Evolutionary conservation across 2,888 invertebrate genomes (phyloP).

Genomic region (Sericinus montela): DNA sequence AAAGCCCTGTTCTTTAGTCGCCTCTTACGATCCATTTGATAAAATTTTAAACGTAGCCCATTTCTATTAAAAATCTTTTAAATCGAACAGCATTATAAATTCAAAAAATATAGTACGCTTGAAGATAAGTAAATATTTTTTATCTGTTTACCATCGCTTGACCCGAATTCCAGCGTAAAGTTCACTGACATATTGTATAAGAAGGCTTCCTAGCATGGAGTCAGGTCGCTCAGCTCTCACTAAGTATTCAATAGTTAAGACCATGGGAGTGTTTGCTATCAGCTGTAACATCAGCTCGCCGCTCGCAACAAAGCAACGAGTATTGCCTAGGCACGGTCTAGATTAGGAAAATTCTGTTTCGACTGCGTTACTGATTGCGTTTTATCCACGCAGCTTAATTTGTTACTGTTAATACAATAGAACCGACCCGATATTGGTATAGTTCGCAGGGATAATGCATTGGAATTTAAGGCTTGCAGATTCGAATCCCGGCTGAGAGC

Average conservation of each 20-base stretch:
- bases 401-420: not conserved
- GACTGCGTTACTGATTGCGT: constrained; percentile 4
- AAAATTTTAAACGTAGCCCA: too few relatives aligned
- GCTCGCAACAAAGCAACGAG: not conserved
- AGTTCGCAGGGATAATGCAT: too few relatives aligned
- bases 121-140: constrained; percentile 14
- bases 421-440: too few relatives aligned
- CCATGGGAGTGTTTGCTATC: constrained; percentile 10
- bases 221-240: constrained; percentile 1
- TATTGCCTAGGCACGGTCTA: constrained; percentile 14
- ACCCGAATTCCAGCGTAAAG: constrained; percentile 11
- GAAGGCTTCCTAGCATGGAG: not conserved
- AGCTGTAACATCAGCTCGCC: not conserved
- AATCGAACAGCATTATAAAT: too few relatives aligned
- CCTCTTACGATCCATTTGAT: too few relatives aligned
- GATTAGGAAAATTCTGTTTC: not conserved
- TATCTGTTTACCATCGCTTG: constrained; percentile 8
- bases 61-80: too few relatives aligned
- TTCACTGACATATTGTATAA: constrained; percentile 15
- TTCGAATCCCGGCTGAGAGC: too few relatives aligned
- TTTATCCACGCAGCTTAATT: not conserved
- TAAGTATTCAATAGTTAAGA: not conserved
- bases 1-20: too few relatives aligned
- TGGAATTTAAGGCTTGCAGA: too few relatives aligned
- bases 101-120: too few relatives aligned